A percentile compares a stretch with the other conserved stretches of the same genome.
phyloP scores from a whole-genome alignment of 30 jellyfish, hydroid and myxozoan genomes.

The Aurelia coerulea region DNA sequence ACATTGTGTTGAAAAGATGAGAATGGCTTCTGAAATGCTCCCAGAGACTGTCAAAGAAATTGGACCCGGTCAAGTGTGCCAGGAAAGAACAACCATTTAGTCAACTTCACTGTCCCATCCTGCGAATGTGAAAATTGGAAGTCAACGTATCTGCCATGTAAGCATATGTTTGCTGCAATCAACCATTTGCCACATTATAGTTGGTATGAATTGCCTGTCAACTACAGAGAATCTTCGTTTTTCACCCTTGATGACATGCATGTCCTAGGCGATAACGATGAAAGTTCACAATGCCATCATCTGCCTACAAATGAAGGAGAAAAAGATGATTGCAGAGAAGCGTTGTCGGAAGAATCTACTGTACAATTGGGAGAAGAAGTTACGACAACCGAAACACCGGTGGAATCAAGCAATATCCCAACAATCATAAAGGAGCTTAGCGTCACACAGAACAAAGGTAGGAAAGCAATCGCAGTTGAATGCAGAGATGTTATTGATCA shows the following conservation, averaged over 20 bases:
- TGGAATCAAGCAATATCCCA: no score
- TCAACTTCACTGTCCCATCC: conserved; percentile 9
- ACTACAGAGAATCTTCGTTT: conserved; percentile 50
- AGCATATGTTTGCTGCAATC: conserved; percentile 39
- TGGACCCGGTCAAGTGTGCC: no score
- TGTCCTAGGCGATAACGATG: neutral
- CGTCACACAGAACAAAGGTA: neutral
- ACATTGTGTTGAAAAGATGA: no score
- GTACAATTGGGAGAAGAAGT: neutral
- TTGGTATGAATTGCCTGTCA: conserved; percentile 27
- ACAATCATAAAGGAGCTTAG: no score
- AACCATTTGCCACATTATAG: neutral
- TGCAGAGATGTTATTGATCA: conserved; percentile 38
- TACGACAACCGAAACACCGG: neutral
- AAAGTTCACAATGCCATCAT: neutral
- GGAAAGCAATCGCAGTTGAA: conserved; percentile 26
- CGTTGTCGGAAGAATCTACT: neutral
- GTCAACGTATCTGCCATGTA: conserved; percentile 31
- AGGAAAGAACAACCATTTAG: no score
- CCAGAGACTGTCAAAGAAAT: no score
- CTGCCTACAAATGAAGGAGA: conserved; percentile 5
- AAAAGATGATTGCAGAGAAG: no score
- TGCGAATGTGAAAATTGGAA: conserved; percentile 32
- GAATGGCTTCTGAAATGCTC: no score
- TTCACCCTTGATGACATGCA: conserved; percentile 36